A percentile compares a stretch with the other conserved stretches of the same genome.
Evolutionary conservation across 2,113 vertebrate genomes (phyloP).

Genomic region (Ailuropoda melanoleuca): DNA sequence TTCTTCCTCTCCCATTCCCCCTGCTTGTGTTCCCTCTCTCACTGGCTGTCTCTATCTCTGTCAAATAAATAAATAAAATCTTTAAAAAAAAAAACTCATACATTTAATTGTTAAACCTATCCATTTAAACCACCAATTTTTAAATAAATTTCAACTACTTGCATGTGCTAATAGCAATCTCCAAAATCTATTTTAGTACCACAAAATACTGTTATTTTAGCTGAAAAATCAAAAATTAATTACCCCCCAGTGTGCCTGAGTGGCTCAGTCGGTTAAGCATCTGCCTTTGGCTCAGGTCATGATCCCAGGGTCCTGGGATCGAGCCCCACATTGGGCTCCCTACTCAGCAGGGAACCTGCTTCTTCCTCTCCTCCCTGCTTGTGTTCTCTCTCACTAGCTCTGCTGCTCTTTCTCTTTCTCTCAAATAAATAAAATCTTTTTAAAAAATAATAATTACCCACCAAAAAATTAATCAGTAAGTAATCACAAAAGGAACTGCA

Average conservation of each 20-base stretch:
- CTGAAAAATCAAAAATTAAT: constrained; percentile 24
- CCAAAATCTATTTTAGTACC: constrained; percentile 11
- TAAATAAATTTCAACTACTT: constrained; percentile 52
- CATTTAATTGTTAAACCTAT: not conserved
- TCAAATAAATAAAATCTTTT: not conserved
- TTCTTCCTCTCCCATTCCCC: no score
- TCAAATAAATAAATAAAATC: no score
- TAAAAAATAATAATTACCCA: not conserved
- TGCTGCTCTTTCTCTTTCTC: no score
- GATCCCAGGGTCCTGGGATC: not conserved
- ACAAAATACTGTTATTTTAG: not conserved
- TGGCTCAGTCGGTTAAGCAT: no score
- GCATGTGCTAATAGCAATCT: constrained; percentile 5
- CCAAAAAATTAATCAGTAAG: not conserved
- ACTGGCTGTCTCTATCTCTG: no score
- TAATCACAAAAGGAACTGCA: constrained; percentile 11
- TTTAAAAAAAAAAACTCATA: constrained; percentile 13
- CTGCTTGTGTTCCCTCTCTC: no score
- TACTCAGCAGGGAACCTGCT: not conserved
- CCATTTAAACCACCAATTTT: constrained; percentile 10
- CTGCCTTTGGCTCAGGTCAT: not conserved
- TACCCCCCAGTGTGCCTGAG: not conserved
- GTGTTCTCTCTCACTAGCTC: not conserved
- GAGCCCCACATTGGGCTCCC: not conserved
- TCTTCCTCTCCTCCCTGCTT: not conserved